A percentile compares a stretch with the other conserved stretches of the same genome.
phyloP scores from a whole-genome alignment of 1,140 invertebrate genomes.

The Homalodisca vitripennis region DNA sequence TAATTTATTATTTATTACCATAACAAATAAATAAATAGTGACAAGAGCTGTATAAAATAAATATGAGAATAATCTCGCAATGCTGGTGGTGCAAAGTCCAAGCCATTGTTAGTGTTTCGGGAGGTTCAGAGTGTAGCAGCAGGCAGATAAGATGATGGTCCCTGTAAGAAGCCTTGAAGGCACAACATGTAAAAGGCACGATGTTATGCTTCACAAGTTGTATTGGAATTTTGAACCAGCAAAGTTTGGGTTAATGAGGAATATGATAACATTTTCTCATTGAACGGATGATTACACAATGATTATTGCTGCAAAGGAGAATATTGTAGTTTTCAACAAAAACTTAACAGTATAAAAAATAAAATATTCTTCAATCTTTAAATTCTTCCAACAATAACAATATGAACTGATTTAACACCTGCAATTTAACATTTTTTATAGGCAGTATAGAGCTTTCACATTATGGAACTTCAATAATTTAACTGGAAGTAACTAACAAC shows the following conservation, averaged over 20 bases:
- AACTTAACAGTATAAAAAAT: neutral
- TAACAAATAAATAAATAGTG: too few relatives aligned
- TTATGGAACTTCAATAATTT: neutral
- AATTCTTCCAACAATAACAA: neutral
- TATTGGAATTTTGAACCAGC: neutral
- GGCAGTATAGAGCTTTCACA: neutral
- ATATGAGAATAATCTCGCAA: too few relatives aligned
- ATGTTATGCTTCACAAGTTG: neutral
- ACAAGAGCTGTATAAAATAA: too few relatives aligned
- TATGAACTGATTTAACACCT: neutral
- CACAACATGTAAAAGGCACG: neutral
- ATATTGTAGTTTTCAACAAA: neutral
- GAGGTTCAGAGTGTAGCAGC: too few relatives aligned
- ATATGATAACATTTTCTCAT: neutral
- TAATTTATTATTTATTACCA: too few relatives aligned
- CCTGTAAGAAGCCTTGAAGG: slow-evolving; percentile 9
- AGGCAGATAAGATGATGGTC: slow-evolving; percentile 1
- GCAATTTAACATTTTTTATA: neutral
- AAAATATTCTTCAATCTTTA: neutral
- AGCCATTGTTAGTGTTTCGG: too few relatives aligned
- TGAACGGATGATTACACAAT: neutral
- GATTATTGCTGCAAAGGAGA: neutral
- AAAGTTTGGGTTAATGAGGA: neutral
- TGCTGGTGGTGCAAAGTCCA: too few relatives aligned
- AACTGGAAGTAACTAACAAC: neutral